Evolutionary conservation across 2,113 vertebrate genomes (phyloP).

Genomic region (Cyanoramphus novaezelandiae): DNA sequence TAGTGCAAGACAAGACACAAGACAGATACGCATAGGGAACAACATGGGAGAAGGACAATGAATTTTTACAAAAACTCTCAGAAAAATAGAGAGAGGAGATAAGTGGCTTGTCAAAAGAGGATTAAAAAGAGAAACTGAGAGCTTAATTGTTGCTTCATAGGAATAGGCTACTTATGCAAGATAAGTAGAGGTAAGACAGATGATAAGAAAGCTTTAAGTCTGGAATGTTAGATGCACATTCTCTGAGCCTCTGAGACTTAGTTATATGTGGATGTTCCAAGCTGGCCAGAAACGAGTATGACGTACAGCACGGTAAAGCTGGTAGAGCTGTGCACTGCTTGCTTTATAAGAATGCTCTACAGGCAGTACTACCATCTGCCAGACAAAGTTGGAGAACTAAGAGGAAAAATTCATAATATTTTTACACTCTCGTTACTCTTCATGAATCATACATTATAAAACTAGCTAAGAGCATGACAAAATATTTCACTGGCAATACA

Average conservation of each 20-base stretch:
- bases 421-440: neutral
- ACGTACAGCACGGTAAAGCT: neutral
- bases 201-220: neutral
- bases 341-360: conserved; percentile 13
- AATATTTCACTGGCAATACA: neutral
- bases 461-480: neutral
- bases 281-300: neutral
- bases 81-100: neutral
- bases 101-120: neutral
- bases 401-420: neutral
- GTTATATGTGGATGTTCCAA: neutral
- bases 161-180: neutral
- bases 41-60: neutral
- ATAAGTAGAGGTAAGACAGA: neutral
- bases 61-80: neutral
- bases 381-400: neutral
- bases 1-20: neutral
- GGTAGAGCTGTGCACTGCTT: neutral
- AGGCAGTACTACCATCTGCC: neutral
- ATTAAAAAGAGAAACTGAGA: neutral
- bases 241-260: neutral
- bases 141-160: neutral
- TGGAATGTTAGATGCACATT: neutral
- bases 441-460: neutral
- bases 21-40: neutral